These are phyloP conservation scores for Clarias platycephalus DNA, from an alignment of 2,797 vertebrate genomes.

Conservation along the genomic window DNA sequence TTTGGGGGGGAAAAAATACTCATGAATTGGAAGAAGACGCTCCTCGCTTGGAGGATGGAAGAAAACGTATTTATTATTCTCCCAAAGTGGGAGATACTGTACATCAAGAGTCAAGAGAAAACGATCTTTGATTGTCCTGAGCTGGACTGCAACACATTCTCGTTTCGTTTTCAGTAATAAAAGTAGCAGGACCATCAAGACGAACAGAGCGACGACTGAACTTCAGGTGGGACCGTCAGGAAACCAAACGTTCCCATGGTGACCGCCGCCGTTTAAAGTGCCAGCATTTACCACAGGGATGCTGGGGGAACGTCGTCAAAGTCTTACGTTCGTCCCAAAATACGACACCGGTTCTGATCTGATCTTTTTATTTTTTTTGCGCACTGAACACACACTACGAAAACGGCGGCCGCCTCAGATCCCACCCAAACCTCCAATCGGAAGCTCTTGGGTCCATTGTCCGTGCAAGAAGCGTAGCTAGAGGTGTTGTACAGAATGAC, in stretches of 20 bases:
- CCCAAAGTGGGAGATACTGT: slow-evolving; percentile 22
- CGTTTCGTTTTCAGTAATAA: slow-evolving; percentile 17
- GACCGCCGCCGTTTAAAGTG: not conserved
- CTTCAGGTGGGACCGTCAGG: slow-evolving; percentile 18
- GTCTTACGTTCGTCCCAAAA: not conserved
- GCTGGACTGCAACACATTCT: slow-evolving; percentile 44
- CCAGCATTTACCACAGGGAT: not conserved
- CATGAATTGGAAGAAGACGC: slow-evolving; percentile 23
- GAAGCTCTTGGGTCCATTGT: slow-evolving; percentile 49
- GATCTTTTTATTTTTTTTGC: not conserved
- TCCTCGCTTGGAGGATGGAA: slow-evolving; percentile 27
- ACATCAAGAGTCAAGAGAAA: slow-evolving; percentile 33
- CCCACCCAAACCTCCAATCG: slow-evolving; percentile 35
- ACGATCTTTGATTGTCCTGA: slow-evolving; percentile 33
- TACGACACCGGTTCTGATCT: not conserved
- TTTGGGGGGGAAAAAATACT: slow-evolving; percentile 46
- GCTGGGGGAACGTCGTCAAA: not conserved
- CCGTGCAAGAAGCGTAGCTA: slow-evolving; percentile 26
- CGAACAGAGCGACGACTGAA: slow-evolving; percentile 12
- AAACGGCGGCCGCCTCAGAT: not conserved
- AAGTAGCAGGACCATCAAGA: slow-evolving; percentile 51
- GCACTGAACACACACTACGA: no score
- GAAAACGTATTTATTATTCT: not conserved
- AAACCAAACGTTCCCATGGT: not conserved
- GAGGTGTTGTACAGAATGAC: slow-evolving; percentile 18